Evolutionary conservation across 2,797 vertebrate genomes (phyloP), one percentile per base, ranked within the genome.

Genomic region (Scarus forsteni): DNA sequence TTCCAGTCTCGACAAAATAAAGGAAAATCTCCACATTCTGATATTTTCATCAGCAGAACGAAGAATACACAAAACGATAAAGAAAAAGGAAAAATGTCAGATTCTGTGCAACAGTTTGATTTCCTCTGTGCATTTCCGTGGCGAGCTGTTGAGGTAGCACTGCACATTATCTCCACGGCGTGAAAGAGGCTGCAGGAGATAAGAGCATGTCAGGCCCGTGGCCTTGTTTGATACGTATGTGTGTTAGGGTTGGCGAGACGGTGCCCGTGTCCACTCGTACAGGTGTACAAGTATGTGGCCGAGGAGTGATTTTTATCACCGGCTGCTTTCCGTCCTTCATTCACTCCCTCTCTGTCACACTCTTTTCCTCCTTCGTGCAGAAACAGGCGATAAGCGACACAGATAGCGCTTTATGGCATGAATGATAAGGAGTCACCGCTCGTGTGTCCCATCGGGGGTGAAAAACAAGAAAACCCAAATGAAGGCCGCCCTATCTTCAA

Each of bases 381-480:
- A 87, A 70, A 79, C 73, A 9, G 77, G 78, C 51, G 91, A 92
- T 92, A 79, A 88, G 81, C 88, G 82, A 76, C 86, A 73, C 81
- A 89, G 92, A 92, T 92, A 89, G 73, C 14, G 61, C 85, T 87
- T 85, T 60, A 86, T 87, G 88, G 88, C 79, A 56, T 77, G 81
- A 85, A 79, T 87, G 91, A 92, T 92, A 90, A 92, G 89, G 79
- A 86, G 76, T 77, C 80, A 86, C 73, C 84, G 81, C 87, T 89
- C 84, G 55, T 75, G 68, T n/a, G 58, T 82, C 81, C 79, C 87
- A 84, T 84, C 76, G 51, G 83, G 73, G 84, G 63, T 53, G 44
- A 55, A 66, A 60, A 66, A 68, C 60, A 81, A 77, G 51, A 45
- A 81, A 87, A 88, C 80, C 77, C 85, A 90, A 91, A 92, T 86